Percentiles rank a stretch among this genome's conserved stretches.
These are phyloP conservation scores for Stichodactyla mertensii DNA, from an alignment of 64 coral and sea anemone genomes.

Conservation along the genomic window DNA sequence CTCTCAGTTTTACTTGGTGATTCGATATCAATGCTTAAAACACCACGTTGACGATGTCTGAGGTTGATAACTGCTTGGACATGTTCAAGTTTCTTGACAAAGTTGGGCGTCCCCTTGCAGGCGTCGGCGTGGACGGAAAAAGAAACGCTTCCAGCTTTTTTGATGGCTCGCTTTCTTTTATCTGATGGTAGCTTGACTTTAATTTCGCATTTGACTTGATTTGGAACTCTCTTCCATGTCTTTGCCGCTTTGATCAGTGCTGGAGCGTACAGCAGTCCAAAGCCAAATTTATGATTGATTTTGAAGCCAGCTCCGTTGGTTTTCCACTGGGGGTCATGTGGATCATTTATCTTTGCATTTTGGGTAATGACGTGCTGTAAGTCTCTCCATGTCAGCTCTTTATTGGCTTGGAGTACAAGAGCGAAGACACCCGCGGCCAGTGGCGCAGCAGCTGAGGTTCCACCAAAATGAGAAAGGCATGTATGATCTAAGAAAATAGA, in stretches of 20 bases:
- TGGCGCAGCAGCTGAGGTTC: constrained; percentile 82
- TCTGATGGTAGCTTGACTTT: not conserved
- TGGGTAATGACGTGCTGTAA: constrained; percentile 65
- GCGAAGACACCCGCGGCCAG: constrained; percentile 78
- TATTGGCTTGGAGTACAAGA: constrained; percentile 73
- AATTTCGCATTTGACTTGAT: constrained; percentile 36
- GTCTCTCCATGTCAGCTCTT: constrained; percentile 73
- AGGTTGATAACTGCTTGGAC: constrained; percentile 57
- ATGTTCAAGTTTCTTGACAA: constrained; percentile 57
- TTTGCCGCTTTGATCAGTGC: constrained; percentile 45
- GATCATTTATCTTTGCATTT: constrained; percentile 12
- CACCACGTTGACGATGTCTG: constrained; percentile 53
- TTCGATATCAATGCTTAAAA: constrained; percentile 51
- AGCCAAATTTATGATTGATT: constrained; percentile 60
- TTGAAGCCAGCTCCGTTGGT: constrained; percentile 58
- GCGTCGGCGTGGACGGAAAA: not conserved
- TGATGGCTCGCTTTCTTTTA: constrained; percentile 2
- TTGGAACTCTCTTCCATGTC: constrained; percentile 63
- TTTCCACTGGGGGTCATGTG: constrained; percentile 29
- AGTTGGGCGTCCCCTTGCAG: not conserved
- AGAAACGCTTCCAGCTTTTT: not conserved
- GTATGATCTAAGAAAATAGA: not conserved
- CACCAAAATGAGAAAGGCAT: constrained; percentile 57
- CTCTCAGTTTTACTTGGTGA: constrained; percentile 59
- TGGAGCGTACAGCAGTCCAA: constrained; percentile 74